Conservation (phyloP, 2,113 vertebrate species). For the Paracanthobrama guichenoti region DNA sequence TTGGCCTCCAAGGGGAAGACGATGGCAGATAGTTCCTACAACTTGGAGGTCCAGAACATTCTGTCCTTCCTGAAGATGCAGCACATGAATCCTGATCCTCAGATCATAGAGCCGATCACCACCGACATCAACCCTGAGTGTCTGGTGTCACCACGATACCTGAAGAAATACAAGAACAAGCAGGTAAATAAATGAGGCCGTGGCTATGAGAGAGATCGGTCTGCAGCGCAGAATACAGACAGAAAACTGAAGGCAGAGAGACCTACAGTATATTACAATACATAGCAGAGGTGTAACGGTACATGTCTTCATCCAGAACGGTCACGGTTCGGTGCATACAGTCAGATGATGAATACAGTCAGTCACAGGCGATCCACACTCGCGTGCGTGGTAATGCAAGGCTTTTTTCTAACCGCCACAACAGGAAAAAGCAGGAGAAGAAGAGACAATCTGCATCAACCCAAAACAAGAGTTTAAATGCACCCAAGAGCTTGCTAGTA, state of each 20-base stretch:
- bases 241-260: neutral
- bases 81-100: constrained; percentile 95
- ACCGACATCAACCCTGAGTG: constrained; percentile 96
- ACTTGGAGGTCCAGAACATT: constrained; percentile 97
- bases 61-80: constrained; percentile 99
- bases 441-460: too few relatives aligned
- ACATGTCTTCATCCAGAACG: too few relatives aligned
- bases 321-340: too few relatives aligned
- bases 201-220: too few relatives aligned
- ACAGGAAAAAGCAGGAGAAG: too few relatives aligned
- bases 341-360: too few relatives aligned
- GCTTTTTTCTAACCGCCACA: too few relatives aligned
- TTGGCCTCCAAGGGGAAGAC: constrained; percentile 98
- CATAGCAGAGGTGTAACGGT: neutral
- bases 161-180: constrained; percentile 98
- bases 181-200: constrained; percentile 77
- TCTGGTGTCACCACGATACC: constrained; percentile 94
- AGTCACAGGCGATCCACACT: too few relatives aligned
- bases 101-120: constrained; percentile 91
- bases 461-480: too few relatives aligned
- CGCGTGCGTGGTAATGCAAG: too few relatives aligned
- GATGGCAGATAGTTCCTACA: constrained; percentile 98
- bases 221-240: neutral
- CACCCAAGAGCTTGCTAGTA: too few relatives aligned
- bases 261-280: neutral